Evolutionary conservation across 1,140 invertebrate genomes (phyloP).

Genomic region (Ceratina australensis): DNA sequence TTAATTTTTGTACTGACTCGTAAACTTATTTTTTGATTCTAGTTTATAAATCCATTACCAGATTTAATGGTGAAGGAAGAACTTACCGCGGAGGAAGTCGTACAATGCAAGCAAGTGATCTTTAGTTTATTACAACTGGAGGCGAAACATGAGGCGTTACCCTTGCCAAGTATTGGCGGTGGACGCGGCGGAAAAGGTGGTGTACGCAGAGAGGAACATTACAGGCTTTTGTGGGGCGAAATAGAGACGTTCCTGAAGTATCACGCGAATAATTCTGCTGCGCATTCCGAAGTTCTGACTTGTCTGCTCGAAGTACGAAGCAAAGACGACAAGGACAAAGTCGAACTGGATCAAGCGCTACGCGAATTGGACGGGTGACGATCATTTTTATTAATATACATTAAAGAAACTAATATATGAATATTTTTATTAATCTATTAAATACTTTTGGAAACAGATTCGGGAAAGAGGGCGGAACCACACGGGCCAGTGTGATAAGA

Average conservation of each 20-base stretch:
- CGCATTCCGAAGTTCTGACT: conserved; percentile 89
- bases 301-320: conserved; percentile 91
- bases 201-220: conserved; percentile 91
- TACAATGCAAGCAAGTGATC: conserved; percentile 93
- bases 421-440: too few relatives aligned
- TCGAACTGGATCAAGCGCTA: conserved; percentile 83
- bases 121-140: conserved; percentile 91
- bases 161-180: conserved; percentile 82
- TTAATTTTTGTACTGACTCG: too few relatives aligned
- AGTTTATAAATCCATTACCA: conserved; percentile 91
- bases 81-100: conserved; percentile 90
- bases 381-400: not conserved
- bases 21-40: conserved; percentile 22
- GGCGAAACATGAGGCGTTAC: conserved; percentile 89
- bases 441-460: conserved; percentile 58
- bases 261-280: conserved; percentile 83
- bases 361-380: conserved; percentile 82
- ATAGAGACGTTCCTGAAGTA: conserved; percentile 90
- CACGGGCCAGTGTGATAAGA: conserved; percentile 85
- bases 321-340: conserved; percentile 82
- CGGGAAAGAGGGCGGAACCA: conserved; percentile 77
- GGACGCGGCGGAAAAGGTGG: conserved; percentile 81
- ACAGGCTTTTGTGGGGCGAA: conserved; percentile 93
- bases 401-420: too few relatives aligned
- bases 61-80: conserved; percentile 90